A percentile compares a stretch with the other conserved stretches of the same genome.
phyloP scores from a whole-genome alignment of 2,888 invertebrate species.

The Pteria penguin region DNA sequence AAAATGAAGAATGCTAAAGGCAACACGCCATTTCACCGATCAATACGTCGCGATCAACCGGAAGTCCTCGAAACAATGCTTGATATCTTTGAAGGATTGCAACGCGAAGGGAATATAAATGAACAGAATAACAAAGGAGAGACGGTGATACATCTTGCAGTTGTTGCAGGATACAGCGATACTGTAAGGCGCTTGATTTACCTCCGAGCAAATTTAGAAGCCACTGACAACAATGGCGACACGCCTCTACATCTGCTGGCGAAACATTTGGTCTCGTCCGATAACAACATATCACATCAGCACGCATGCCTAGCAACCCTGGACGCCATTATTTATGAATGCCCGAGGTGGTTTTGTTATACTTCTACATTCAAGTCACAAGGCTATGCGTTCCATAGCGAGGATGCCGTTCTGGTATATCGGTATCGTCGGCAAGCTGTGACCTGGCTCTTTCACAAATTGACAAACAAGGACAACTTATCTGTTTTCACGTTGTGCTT shows the following conservation, averaged over 20 bases:
- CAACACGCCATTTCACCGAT: constrained; percentile 68
- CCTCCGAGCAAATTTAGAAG: constrained; percentile 59
- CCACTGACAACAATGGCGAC: constrained; percentile 67
- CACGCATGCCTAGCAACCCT: constrained; percentile 58
- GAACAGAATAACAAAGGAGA: constrained; percentile 59
- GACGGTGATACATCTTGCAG: constrained; percentile 68
- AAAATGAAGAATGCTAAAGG: constrained; percentile 70
- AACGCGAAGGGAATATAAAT: constrained; percentile 70
- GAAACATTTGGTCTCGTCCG: constrained; percentile 53
- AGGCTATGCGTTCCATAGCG: neutral
- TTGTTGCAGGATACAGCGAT: constrained; percentile 54
- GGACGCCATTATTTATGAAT: constrained; percentile 56
- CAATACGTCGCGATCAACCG: constrained; percentile 64
- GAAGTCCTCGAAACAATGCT: constrained; percentile 69
- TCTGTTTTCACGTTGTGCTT: constrained; percentile 70
- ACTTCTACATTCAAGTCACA: neutral
- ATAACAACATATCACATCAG: constrained; percentile 25
- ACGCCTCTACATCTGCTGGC: constrained; percentile 72
- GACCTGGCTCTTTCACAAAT: constrained; percentile 60
- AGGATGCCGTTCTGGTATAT: neutral
- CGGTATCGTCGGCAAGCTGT: constrained; percentile 61
- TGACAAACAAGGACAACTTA: constrained; percentile 65
- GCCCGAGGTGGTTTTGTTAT: constrained; percentile 72
- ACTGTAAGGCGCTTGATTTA: constrained; percentile 53
- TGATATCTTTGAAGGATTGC: constrained; percentile 70